A percentile compares a stretch with the other conserved stretches of the same genome.
These are phyloP conservation scores for Drosophila silvestris DNA, from an alignment of 2,888 invertebrate genomes.

Conservation along the genomic window DNA sequence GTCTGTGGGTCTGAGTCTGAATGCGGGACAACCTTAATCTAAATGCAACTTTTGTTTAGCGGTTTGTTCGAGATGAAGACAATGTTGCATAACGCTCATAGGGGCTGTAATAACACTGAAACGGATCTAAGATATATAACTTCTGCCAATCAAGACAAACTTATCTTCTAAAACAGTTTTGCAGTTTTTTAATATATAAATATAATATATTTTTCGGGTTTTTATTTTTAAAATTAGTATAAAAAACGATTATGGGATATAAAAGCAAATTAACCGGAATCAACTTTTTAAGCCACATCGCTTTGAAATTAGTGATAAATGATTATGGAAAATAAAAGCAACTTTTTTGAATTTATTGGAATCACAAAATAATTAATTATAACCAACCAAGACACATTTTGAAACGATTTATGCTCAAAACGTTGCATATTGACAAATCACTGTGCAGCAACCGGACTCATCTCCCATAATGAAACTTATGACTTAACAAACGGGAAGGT, in stretches of 20 bases:
- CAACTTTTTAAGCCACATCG: neutral
- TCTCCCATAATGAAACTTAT: slow-evolving; percentile 4
- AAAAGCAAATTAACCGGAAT: neutral
- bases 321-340: neutral
- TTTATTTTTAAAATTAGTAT: neutral
- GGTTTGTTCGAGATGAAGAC: slow-evolving; percentile 2
- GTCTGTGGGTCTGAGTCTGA: slow-evolving; percentile 59
- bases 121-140: neutral
- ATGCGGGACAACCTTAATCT: slow-evolving; percentile 61
- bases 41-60: slow-evolving; percentile 13
- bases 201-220: neutral
- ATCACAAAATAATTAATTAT: neutral
- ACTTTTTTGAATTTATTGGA: neutral
- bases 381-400: neutral
- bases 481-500: slow-evolving; percentile 51
- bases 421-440: neutral
- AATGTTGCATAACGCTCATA: slow-evolving; percentile 14
- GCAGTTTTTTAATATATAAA: neutral
- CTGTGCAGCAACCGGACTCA: slow-evolving; percentile 6
- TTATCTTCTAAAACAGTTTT: neutral
- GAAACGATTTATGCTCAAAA: neutral
- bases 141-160: neutral
- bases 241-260: neutral
- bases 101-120: slow-evolving; percentile 4
- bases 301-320: neutral